phyloP scores from a whole-genome alignment of 2,888 invertebrate species.

The Acleris cristana region DNA sequence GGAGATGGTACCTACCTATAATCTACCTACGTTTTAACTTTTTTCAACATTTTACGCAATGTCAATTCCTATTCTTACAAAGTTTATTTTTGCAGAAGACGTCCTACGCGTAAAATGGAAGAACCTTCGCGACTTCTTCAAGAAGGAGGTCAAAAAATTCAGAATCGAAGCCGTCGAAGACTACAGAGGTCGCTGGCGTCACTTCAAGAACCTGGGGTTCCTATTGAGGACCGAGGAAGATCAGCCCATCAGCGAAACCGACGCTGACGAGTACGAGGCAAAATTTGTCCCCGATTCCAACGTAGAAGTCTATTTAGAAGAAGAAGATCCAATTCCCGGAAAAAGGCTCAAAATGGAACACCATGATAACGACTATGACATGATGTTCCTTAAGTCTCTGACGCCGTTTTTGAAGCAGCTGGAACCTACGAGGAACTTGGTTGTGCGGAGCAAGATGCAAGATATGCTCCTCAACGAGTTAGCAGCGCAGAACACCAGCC shows the following conservation, averaged over 20 bases:
- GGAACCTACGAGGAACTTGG: slow-evolving; percentile 58
- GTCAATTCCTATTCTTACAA: not conserved
- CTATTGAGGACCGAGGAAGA: slow-evolving; percentile 11
- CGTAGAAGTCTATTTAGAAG: slow-evolving; percentile 25
- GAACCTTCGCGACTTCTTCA: slow-evolving; percentile 57
- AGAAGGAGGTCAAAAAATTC: slow-evolving; percentile 49
- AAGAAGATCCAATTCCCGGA: slow-evolving; percentile 45
- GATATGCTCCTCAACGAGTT: slow-evolving; percentile 60
- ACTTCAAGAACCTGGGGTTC: slow-evolving; percentile 45
- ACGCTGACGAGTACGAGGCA: slow-evolving; percentile 14
- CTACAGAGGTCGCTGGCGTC: slow-evolving; percentile 57
- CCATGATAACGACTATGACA: slow-evolving; percentile 54
- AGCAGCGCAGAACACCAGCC: slow-evolving; percentile 42
- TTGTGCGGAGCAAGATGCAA: slow-evolving; percentile 63
- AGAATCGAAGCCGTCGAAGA: slow-evolving; percentile 40
- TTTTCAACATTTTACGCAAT: no score
- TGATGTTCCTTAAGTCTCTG: slow-evolving; percentile 63
- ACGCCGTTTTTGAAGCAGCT: slow-evolving; percentile 59
- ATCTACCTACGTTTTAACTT: no score
- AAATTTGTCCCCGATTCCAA: slow-evolving; percentile 27
- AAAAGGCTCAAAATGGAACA: slow-evolving; percentile 40
- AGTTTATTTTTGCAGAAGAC: slow-evolving; percentile 50
- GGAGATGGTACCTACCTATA: no score
- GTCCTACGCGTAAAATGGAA: slow-evolving; percentile 60
- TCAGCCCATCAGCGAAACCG: slow-evolving; percentile 13